Evolutionary conservation across 2,797 vertebrate genomes (phyloP).

Genomic region (Periophthalmus magnuspinnatus): DNA sequence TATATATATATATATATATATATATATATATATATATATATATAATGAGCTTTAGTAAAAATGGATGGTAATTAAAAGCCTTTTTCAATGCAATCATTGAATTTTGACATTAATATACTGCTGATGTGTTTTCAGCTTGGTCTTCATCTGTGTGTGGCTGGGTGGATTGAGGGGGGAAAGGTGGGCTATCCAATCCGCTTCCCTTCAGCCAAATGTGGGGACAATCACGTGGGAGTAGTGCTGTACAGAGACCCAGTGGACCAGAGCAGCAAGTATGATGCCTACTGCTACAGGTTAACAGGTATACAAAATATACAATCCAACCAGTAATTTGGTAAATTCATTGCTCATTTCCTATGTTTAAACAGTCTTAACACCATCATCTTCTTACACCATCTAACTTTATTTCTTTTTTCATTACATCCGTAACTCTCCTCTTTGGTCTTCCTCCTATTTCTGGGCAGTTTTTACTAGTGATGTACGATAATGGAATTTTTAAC

Average conservation of each 20-base stretch:
- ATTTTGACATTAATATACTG: too few species aligned
- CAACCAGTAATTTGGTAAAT: background rate
- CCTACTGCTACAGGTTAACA: constrained; percentile 88
- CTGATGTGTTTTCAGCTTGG: constrained; percentile 79
- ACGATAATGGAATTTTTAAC: too few species aligned
- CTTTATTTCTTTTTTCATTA: too few species aligned
- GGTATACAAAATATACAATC: constrained; percentile 66
- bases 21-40: too few species aligned
- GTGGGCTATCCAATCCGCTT: constrained; percentile 87
- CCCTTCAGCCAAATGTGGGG: constrained; percentile 83
- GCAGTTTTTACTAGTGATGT: background rate
- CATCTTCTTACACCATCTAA: too few species aligned
- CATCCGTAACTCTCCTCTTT: background rate
- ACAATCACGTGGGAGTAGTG: constrained; percentile 84
- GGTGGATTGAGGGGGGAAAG: constrained; percentile 86
- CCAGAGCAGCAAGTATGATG: constrained; percentile 82
- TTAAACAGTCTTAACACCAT: too few species aligned
- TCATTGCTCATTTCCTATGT: background rate
- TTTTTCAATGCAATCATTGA: too few species aligned
- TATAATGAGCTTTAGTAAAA: too few species aligned
- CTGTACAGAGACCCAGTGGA: constrained; percentile 82
- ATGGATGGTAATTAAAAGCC: too few species aligned
- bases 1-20: too few species aligned
- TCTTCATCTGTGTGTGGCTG: constrained; percentile 88
- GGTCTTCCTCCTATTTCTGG: background rate